phyloP scores from a whole-genome alignment of 2,888 invertebrate species.

The Lingula anatina region DNA sequence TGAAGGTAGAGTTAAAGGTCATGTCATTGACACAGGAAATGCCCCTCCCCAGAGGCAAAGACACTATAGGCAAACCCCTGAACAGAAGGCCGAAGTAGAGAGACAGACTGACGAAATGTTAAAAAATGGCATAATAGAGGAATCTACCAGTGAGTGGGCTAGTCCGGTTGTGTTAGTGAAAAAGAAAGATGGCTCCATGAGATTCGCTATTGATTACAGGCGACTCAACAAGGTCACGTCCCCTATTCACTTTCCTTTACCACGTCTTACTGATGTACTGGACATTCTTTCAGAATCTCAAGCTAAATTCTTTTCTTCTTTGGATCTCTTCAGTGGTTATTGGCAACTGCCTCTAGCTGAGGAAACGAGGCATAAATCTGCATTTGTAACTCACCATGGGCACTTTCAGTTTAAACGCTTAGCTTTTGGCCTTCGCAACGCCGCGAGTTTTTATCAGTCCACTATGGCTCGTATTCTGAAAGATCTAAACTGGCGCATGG shows the following conservation, averaged over 20 bases:
- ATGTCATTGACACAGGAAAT: too few species aligned
- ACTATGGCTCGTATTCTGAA: neutral
- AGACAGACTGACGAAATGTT: constrained; percentile 10
- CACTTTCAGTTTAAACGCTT: neutral
- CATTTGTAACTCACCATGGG: too few species aligned
- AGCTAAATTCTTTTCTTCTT: constrained; percentile 10
- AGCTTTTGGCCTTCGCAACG: neutral
- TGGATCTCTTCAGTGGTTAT: constrained; percentile 11
- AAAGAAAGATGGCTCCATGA: constrained; percentile 11
- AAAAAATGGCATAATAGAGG: constrained; percentile 11
- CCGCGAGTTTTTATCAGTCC: neutral
- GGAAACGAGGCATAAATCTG: constrained; percentile 16
- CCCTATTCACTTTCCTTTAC: constrained; percentile 17
- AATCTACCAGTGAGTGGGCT: constrained; percentile 12
- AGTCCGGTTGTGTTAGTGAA: constrained; percentile 13
- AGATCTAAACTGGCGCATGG: constrained; percentile 2
- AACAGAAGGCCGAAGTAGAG: constrained; percentile 9
- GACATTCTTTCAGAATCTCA: constrained; percentile 10
- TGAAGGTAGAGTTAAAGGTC: too few species aligned
- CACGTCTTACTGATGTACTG: constrained; percentile 14
- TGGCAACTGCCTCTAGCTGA: constrained; percentile 1
- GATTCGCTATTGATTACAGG: constrained; percentile 16
- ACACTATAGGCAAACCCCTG: constrained; percentile 9
- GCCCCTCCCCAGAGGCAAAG: constrained; percentile 7
- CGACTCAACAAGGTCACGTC: constrained; percentile 14